Conservation (phyloP, 2,888 invertebrate genomes). For the Invenusta paracnida region DNA sequence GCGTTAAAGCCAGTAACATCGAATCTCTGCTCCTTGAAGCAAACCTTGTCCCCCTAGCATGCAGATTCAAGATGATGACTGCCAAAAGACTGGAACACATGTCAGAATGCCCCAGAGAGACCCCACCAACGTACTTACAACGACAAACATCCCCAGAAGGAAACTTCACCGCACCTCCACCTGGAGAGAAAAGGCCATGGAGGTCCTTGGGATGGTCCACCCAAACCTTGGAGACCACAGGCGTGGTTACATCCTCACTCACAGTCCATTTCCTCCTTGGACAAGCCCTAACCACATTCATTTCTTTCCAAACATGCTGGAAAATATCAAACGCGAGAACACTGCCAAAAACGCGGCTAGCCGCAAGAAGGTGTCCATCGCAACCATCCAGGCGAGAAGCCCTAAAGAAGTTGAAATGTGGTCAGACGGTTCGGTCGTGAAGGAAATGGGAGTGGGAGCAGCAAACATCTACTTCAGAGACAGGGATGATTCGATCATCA, state of each 20-base stretch:
- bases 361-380: too few relatives aligned
- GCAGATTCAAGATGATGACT: neutral
- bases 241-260: neutral
- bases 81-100: neutral
- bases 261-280: neutral
- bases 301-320: neutral
- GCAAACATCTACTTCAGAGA: neutral
- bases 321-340: neutral
- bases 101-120: neutral
- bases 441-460: too few relatives aligned
- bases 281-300: neutral
- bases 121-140: neutral
- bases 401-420: neutral
- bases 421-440: neutral
- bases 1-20: neutral
- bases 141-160: neutral
- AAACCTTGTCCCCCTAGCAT: neutral
- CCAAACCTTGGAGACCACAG: neutral
- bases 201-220: neutral
- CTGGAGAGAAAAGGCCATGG: neutral
- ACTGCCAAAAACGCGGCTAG: too few relatives aligned
- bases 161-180: neutral
- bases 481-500: neutral
- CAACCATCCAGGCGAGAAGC: too few relatives aligned
- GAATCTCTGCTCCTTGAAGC: neutral